Conservation (phyloP, 1,140 invertebrate species). For the Drosophila rhopaloa region DNA sequence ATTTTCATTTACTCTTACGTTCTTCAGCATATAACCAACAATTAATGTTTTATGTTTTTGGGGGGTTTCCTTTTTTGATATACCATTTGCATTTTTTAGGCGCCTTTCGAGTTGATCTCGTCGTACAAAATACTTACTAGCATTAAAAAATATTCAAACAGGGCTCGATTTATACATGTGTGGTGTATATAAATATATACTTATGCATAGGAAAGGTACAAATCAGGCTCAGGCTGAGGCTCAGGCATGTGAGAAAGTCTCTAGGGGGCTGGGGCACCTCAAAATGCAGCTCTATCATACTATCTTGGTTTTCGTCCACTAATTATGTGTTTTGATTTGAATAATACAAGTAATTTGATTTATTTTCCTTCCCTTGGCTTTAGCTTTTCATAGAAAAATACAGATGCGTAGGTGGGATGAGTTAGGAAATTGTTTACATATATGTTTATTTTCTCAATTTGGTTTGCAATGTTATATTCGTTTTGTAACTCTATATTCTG, state of each 20-base stretch:
- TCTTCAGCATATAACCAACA: constrained; percentile 79
- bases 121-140: constrained; percentile 75
- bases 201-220: constrained; percentile 81
- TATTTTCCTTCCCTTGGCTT: constrained; percentile 48
- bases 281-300: constrained; percentile 69
- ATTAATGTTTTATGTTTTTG: constrained; percentile 54
- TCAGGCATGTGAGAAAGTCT: constrained; percentile 75
- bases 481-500: constrained; percentile 60
- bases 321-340: constrained; percentile 47
- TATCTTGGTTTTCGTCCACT: constrained; percentile 25
- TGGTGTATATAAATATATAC: constrained; percentile 46
- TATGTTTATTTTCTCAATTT: constrained; percentile 26
- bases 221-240: constrained; percentile 72
- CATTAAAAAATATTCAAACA: constrained; percentile 74
- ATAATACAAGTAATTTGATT: constrained; percentile 59
- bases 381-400: constrained; percentile 80
- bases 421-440: constrained; percentile 78
- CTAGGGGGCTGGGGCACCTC: constrained; percentile 51
- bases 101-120: constrained; percentile 56
- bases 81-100: constrained; percentile 60
- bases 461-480: constrained; percentile 27
- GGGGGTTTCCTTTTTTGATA: constrained; percentile 53
- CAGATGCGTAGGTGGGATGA: constrained; percentile 82
- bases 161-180: constrained; percentile 65
- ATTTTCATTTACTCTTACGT: constrained; percentile 38